Conservation (phyloP, 2,888 invertebrate genomes). For the Cosmia pyralina region DNA sequence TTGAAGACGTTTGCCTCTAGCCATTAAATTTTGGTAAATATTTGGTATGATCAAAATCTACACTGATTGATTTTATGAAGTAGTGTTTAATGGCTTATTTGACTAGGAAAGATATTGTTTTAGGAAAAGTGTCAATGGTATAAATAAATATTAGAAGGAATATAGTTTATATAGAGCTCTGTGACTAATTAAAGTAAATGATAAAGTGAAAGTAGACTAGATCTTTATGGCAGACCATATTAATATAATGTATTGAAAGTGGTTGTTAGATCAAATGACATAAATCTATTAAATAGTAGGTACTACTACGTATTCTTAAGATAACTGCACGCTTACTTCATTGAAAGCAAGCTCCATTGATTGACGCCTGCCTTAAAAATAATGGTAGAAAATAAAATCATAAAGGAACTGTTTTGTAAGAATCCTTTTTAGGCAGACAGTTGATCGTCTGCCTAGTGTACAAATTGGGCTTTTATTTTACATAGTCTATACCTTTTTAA, state of each 20-base stretch:
- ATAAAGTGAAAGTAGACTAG: slow-evolving; percentile 48
- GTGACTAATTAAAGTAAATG: slow-evolving; percentile 28
- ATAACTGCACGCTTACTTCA: background rate
- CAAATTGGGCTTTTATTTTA: background rate
- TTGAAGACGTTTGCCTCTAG: slow-evolving; percentile 27
- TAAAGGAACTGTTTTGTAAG: background rate
- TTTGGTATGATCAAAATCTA: slow-evolving; percentile 15
- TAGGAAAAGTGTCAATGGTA: background rate
- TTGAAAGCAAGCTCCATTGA: background rate
- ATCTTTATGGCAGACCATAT: slow-evolving; percentile 27
- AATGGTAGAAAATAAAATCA: background rate
- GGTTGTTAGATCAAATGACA: background rate
- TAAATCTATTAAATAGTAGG: background rate
- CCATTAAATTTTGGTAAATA: slow-evolving; percentile 27
- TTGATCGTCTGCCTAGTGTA: too few species aligned
- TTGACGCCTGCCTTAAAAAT: too few species aligned
- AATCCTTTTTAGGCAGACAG: background rate
- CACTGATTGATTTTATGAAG: slow-evolving; percentile 4
- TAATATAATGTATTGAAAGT: slow-evolving; percentile 30
- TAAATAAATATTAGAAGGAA: too few species aligned
- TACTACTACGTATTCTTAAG: background rate
- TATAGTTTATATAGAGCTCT: background rate
- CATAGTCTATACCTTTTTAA: too few species aligned
- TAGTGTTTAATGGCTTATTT: background rate
- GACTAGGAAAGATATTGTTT: background rate